Conservation (phyloP, 2,113 vertebrate genomes). For the Gallinago jamesoni region DNA sequence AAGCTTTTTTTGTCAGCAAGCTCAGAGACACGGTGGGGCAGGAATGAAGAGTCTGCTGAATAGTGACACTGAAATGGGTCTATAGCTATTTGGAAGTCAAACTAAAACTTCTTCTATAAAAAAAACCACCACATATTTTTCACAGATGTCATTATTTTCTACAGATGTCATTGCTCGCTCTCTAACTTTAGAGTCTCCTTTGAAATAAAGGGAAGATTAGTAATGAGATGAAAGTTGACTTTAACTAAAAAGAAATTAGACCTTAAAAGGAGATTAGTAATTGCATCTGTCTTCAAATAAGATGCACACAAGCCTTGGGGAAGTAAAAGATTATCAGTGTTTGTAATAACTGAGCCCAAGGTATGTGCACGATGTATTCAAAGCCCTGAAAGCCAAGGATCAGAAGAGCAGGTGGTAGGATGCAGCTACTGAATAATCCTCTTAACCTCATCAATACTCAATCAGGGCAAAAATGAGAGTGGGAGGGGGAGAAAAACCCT, state of each 20-base stretch:
- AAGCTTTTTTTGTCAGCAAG: not conserved
- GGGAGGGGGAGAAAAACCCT: not conserved
- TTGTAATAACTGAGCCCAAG: constrained; percentile 27
- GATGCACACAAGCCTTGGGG: constrained; percentile 25
- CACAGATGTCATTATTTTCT: not conserved
- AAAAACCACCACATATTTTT: not conserved
- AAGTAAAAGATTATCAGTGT: constrained; percentile 41
- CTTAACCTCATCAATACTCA: constrained; percentile 47
- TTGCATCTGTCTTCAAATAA: constrained; percentile 62
- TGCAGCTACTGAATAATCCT: constrained; percentile 49
- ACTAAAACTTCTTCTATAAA: not conserved
- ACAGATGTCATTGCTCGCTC: not conserved
- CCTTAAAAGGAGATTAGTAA: constrained; percentile 49
- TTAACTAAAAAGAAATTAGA: constrained; percentile 43
- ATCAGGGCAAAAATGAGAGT: not conserved
- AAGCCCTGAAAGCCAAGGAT: constrained; percentile 3
- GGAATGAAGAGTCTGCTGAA: not conserved
- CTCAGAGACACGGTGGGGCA: not conserved
- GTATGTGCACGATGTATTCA: not conserved
- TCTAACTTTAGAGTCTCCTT: constrained; percentile 48
- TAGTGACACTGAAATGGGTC: not conserved
- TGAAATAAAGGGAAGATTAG: constrained; percentile 63
- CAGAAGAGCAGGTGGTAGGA: constrained; percentile 49
- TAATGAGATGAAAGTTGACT: constrained; percentile 53
- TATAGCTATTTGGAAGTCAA: not conserved